A percentile compares a stretch with the other conserved stretches of the same genome.
These are phyloP conservation scores for Archilochus colubris DNA, from an alignment of 2,113 vertebrate species.

Conservation along the genomic window DNA sequence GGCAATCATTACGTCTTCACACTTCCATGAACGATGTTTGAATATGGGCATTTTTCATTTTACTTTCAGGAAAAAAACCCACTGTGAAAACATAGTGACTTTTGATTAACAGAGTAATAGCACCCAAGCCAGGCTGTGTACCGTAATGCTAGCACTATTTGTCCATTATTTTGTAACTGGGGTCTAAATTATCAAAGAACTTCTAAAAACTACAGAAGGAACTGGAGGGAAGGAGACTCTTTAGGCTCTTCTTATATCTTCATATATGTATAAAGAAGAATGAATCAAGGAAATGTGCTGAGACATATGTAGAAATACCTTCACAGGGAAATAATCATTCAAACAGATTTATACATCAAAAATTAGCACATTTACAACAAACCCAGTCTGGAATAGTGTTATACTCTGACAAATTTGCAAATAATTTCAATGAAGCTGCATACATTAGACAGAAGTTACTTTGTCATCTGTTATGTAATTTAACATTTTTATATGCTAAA, in stretches of 20 bases:
- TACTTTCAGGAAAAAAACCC: background rate
- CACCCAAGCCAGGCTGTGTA: rapidly evolving
- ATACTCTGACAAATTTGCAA: background rate
- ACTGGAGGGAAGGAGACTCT: background rate
- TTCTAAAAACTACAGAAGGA: background rate
- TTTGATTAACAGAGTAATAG: background rate
- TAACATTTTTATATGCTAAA: background rate
- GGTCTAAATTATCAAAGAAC: background rate
- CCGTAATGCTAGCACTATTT: background rate
- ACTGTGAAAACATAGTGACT: background rate
- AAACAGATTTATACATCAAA: background rate
- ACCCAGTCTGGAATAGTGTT: background rate
- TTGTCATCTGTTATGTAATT: background rate
- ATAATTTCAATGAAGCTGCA: background rate
- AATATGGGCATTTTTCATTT: background rate
- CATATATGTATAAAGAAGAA: background rate
- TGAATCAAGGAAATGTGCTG: background rate
- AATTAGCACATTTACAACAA: background rate
- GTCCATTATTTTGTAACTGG: background rate
- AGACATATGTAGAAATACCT: background rate
- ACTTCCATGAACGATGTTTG: background rate
- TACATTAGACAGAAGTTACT: background rate
- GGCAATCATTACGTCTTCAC: background rate
- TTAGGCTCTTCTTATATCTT: background rate
- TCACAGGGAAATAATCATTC: background rate